Percentiles rank a stretch among this genome's conserved stretches.
phyloP scores from a whole-genome alignment of 2,113 vertebrate species.

The Ptyas mucosa region DNA sequence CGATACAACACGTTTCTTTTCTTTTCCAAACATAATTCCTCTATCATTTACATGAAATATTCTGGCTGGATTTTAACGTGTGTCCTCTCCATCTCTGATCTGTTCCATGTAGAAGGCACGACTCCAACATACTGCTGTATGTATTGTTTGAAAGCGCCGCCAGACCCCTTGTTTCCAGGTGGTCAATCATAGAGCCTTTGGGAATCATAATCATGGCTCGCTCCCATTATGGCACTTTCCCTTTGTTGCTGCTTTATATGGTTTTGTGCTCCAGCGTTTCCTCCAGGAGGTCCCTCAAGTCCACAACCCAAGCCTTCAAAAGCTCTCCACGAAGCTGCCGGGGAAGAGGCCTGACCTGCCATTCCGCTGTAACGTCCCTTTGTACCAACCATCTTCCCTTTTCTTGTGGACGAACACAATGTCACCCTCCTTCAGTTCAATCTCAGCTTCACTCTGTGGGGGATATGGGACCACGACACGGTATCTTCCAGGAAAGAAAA shows the following conservation, averaged over 20 bases:
- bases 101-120: slow-evolving; percentile 66
- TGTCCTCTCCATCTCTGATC: slow-evolving; percentile 51
- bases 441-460: slow-evolving; percentile 95
- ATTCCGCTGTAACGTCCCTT: slow-evolving; percentile 93
- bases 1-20: slow-evolving; percentile 61
- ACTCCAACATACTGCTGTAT: slow-evolving; percentile 61
- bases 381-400: slow-evolving; percentile 96
- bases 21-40: slow-evolving; percentile 60
- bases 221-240: slow-evolving; percentile 63
- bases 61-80: slow-evolving; percentile 55
- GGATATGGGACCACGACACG: slow-evolving; percentile 95
- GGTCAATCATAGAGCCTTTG: slow-evolving; percentile 61
- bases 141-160: slow-evolving; percentile 43
- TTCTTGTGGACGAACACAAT: slow-evolving; percentile 98
- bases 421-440: slow-evolving; percentile 94
- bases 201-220: slow-evolving; percentile 68
- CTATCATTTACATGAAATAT: slow-evolving; percentile 63
- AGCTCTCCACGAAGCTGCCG: slow-evolving; percentile 96
- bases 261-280: slow-evolving; percentile 61
- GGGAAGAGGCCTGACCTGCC: slow-evolving; percentile 96
- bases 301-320: slow-evolving; percentile 70
- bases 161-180: slow-evolving; percentile 30
- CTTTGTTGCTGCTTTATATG: slow-evolving; percentile 50
- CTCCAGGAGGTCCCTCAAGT: slow-evolving; percentile 41
- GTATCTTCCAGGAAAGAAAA: slow-evolving; percentile 71